These are phyloP conservation scores for Coenobita brevimanus DNA, from an alignment of 1,140 invertebrate genomes.

Conservation along the genomic window DNA sequence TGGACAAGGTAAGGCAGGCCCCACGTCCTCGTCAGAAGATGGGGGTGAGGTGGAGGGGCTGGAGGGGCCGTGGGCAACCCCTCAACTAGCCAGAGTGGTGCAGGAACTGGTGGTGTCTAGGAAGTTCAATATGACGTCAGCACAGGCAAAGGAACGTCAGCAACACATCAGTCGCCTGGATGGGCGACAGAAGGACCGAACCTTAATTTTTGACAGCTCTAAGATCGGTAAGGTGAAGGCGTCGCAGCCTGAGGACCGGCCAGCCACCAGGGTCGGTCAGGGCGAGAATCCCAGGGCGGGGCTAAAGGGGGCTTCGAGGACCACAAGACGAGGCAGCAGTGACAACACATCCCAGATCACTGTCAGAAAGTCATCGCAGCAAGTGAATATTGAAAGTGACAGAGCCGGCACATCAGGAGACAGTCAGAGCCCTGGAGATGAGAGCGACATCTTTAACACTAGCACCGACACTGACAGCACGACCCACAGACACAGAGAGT, in stretches of 20 bases:
- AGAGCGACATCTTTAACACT: not conserved
- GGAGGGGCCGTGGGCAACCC: constrained; percentile 49
- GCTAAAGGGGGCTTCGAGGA: not conserved
- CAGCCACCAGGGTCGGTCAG: not conserved
- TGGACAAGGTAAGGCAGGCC: not conserved
- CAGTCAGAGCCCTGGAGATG: not conserved
- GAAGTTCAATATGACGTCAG: constrained; percentile 58
- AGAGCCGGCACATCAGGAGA: not conserved
- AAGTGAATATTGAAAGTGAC: not conserved
- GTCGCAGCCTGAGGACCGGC: not conserved
- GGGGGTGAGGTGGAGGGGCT: constrained; percentile 16
- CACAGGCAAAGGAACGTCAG: constrained; percentile 55
- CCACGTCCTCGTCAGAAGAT: constrained; percentile 20
- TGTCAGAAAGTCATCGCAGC: not conserved
- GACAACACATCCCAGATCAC: not conserved
- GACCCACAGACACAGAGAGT: not conserved
- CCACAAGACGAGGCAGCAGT: constrained; percentile 7
- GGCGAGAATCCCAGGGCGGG: not conserved
- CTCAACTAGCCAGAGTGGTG: constrained; percentile 56
- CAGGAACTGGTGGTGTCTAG: constrained; percentile 51
- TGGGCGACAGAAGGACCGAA: constrained; percentile 39
- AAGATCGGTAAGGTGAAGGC: constrained; percentile 9
- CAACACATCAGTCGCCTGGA: constrained; percentile 40
- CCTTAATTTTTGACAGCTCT: constrained; percentile 48
- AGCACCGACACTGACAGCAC: not conserved